Evolutionary conservation across 2,113 vertebrate genomes (phyloP).

Genomic region (Hoplias malabaricus): DNA sequence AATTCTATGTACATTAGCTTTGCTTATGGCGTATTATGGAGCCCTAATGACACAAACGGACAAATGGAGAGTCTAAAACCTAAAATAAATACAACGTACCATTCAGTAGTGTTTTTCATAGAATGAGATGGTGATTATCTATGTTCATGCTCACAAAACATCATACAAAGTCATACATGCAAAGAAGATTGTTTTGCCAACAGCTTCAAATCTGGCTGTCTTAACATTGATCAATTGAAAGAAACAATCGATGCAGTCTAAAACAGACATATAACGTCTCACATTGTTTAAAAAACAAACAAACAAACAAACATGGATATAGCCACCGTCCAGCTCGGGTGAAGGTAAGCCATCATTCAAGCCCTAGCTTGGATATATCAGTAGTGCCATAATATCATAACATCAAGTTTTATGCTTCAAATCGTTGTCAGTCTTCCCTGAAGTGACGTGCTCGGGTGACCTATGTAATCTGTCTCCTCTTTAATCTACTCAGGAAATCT

Average conservation of each 20-base stretch:
- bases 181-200: slow-evolving; percentile 24
- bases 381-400: slow-evolving; percentile 2
- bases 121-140: slow-evolving; percentile 19
- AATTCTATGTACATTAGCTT: slow-evolving; percentile 56
- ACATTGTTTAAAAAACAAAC: neutral
- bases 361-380: neutral
- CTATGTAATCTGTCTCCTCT: neutral
- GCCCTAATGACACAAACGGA: slow-evolving; percentile 42
- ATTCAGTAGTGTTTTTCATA: slow-evolving; percentile 2
- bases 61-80: slow-evolving; percentile 46
- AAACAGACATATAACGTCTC: neutral
- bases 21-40: slow-evolving; percentile 42
- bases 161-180: slow-evolving; percentile 25
- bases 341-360: neutral
- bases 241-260: neutral
- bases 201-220: slow-evolving; percentile 2
- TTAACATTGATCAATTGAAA: slow-evolving; percentile 8
- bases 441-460: neutral
- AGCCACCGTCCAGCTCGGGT: slow-evolving; percentile 4
- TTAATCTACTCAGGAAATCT: neutral
- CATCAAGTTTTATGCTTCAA: neutral
- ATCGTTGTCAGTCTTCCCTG: neutral
- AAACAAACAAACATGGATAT: neutral
- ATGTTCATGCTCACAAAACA: slow-evolving; percentile 18
- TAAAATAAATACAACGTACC: slow-evolving; percentile 42